These are phyloP conservation scores for Austrofundulus limnaeus DNA, from an alignment of 2,113 vertebrate species.

Conservation along the genomic window DNA sequence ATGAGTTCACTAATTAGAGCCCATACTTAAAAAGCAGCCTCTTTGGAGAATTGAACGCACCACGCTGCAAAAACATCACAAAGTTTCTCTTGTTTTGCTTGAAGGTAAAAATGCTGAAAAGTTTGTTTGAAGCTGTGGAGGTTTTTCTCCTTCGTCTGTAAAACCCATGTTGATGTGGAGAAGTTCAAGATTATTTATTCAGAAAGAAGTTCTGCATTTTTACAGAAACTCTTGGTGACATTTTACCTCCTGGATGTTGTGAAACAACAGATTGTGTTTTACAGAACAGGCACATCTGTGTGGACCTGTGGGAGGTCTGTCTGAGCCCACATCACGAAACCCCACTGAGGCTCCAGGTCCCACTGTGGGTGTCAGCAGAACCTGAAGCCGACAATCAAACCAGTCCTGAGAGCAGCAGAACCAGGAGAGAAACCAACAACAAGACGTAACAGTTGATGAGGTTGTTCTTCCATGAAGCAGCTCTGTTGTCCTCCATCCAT, in stretches of 20 bases:
- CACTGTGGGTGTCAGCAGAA: conserved; percentile 51
- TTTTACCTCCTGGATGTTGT: not conserved
- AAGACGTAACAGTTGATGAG: too few relatives aligned
- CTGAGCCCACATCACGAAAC: conserved; percentile 60
- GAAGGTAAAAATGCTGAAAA: conserved; percentile 24
- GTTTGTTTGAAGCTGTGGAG: not conserved
- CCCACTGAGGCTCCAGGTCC: conserved; percentile 42
- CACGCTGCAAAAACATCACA: conserved; percentile 29
- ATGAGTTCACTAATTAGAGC: conserved; percentile 50
- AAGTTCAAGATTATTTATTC: conserved; percentile 6
- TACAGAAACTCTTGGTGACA: not conserved
- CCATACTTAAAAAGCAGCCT: conserved; percentile 34
- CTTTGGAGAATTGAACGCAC: conserved; percentile 37
- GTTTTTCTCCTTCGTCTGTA: conserved; percentile 2
- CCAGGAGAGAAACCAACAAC: conserved; percentile 32
- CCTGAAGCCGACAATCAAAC: conserved; percentile 49
- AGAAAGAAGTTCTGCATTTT: not conserved
- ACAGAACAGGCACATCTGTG: too few relatives aligned
- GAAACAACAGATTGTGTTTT: too few relatives aligned
- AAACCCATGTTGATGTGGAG: conserved; percentile 5
- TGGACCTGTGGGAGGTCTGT: conserved; percentile 50
- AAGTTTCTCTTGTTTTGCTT: conserved; percentile 33
- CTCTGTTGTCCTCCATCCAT: too few relatives aligned
- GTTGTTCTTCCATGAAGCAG: too few relatives aligned
- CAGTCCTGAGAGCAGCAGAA: conserved; percentile 40